Evolutionary conservation across 2,888 invertebrate genomes (phyloP).

Genomic region (Drosophila quinaria): DNA sequence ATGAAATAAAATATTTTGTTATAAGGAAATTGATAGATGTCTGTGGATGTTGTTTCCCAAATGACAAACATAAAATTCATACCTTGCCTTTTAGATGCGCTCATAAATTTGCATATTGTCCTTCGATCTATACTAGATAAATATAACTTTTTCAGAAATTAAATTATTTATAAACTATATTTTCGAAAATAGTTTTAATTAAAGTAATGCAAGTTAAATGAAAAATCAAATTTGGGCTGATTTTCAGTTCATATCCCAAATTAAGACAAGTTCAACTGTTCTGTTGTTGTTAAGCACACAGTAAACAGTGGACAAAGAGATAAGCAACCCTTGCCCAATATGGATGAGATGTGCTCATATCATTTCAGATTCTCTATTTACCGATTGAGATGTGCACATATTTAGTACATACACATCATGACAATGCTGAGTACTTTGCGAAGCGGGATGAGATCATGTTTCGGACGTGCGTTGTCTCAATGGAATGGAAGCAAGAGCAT

Average conservation of each 20-base stretch:
- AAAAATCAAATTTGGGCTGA: background rate
- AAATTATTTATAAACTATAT: background rate
- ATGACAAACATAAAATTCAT: too few species aligned
- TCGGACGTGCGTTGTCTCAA: conserved; percentile 25
- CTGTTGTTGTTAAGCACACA: conserved; percentile 18
- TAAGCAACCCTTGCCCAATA: conserved; percentile 55
- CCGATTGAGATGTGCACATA: conserved; percentile 4
- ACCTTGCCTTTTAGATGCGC: background rate
- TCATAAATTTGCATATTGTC: background rate
- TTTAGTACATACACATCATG: background rate
- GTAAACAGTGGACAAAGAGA: conserved; percentile 23
- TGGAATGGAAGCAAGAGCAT: background rate
- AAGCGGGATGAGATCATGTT: conserved; percentile 64
- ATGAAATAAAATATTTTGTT: too few species aligned
- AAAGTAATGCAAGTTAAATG: background rate
- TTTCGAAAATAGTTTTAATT: background rate
- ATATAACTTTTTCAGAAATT: background rate
- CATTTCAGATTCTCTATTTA: conserved; percentile 1
- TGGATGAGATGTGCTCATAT: background rate
- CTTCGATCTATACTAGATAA: background rate
- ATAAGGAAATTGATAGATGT: too few species aligned
- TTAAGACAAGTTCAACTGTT: background rate
- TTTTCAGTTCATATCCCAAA: background rate
- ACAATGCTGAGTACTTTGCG: background rate
- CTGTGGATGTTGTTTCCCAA: too few species aligned